phyloP scores from a whole-genome alignment of 1,140 invertebrate genomes.

The Aculops lycopersici region DNA sequence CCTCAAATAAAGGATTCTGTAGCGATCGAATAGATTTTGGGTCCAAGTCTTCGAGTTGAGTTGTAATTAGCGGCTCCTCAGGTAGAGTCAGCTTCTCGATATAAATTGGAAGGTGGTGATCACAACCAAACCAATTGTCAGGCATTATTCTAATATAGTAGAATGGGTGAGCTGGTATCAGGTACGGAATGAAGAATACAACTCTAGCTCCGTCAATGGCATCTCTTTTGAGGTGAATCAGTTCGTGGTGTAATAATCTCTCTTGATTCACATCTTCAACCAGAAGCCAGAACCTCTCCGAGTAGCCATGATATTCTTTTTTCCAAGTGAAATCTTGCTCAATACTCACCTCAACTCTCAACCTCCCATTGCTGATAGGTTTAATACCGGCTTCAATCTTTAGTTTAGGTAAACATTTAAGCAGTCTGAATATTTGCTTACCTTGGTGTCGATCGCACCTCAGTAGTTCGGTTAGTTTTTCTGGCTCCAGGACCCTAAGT shows the following conservation, averaged over 20 bases:
- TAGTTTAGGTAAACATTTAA: slow-evolving; percentile 83
- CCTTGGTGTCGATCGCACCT: slow-evolving; percentile 68
- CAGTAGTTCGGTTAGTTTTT: slow-evolving; percentile 87
- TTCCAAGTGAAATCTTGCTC: slow-evolving; percentile 99
- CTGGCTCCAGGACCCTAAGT: slow-evolving; percentile 75
- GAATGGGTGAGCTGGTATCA: slow-evolving; percentile 86
- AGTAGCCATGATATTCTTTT: slow-evolving; percentile 72
- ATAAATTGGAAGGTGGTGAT: slow-evolving; percentile 82
- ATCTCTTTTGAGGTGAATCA: slow-evolving; percentile 87
- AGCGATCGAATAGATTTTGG: slow-evolving; percentile 44
- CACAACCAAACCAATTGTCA: slow-evolving; percentile 28
- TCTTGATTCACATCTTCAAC: slow-evolving; percentile 95
- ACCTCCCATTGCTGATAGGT: slow-evolving; percentile 74
- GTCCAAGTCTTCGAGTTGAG: slow-evolving; percentile 86
- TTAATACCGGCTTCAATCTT: slow-evolving; percentile 82
- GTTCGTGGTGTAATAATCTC: slow-evolving; percentile 72
- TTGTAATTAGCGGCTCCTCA: slow-evolving; percentile 88
- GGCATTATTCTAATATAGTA: slow-evolving; percentile 54
- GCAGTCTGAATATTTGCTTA: slow-evolving; percentile 85
- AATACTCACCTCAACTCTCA: slow-evolving; percentile 83
- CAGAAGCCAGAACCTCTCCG: slow-evolving; percentile 63
- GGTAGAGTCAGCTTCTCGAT: slow-evolving; percentile 88
- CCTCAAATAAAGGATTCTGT: slow-evolving; percentile 49
- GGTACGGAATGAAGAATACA: slow-evolving; percentile 93
- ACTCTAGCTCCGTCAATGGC: slow-evolving; percentile 70